A percentile compares a stretch with the other conserved stretches of the same genome.
These are phyloP conservation scores for Drosophila pectinifera DNA, from an alignment of 1,140 invertebrate species.

Conservation along the genomic window DNA sequence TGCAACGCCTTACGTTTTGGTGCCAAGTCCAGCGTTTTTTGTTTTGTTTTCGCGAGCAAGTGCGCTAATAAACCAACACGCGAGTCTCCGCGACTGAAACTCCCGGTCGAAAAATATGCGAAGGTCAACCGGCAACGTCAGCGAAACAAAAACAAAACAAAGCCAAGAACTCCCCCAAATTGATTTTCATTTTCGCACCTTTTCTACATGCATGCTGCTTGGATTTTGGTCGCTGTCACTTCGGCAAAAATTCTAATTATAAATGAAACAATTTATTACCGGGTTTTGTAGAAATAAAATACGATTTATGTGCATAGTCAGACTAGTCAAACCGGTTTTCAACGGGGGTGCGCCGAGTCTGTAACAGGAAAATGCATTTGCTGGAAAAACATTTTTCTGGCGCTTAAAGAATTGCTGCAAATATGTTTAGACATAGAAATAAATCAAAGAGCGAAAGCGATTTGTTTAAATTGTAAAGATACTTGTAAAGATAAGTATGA, in stretches of 20 bases:
- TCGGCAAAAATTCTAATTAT: constrained; percentile 75
- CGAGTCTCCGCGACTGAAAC: constrained; percentile 43
- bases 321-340: constrained; percentile 71
- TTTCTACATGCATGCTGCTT: constrained; percentile 15
- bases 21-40: constrained; percentile 74
- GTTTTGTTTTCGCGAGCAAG: constrained; percentile 61
- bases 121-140: constrained; percentile 63
- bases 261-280: constrained; percentile 80
- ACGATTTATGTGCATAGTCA: constrained; percentile 70
- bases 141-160: constrained; percentile 17
- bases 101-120: constrained; percentile 68
- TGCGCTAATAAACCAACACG: constrained; percentile 62
- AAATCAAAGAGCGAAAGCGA: background rate
- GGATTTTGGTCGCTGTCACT: constrained; percentile 53
- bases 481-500: background rate
- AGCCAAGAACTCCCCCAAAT: constrained; percentile 28
- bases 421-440: constrained; percentile 5
- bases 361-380: constrained; percentile 39
- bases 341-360: constrained; percentile 45
- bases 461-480: constrained; percentile 13
- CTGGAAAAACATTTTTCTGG: constrained; percentile 32
- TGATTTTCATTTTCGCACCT: constrained; percentile 33
- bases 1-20: constrained; percentile 76
- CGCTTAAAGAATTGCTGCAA: constrained; percentile 29
- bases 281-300: constrained; percentile 78